Evolutionary conservation across 1,140 invertebrate genomes (phyloP), one percentile per base, ranked within the genome.

Genomic region (Portunus trituberculatus): DNA sequence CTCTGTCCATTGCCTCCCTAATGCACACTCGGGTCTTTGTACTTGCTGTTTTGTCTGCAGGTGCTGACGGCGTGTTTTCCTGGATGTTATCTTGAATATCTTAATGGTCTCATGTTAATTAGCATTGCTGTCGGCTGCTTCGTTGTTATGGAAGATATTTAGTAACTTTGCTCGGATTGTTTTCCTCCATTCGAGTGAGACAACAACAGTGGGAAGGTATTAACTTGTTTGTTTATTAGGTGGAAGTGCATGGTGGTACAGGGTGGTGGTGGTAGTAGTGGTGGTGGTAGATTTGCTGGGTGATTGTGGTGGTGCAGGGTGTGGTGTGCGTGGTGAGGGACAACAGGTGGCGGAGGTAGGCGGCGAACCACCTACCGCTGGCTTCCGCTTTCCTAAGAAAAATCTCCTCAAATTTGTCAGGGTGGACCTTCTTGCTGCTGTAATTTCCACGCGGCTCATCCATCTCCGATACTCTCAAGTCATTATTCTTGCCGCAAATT

Each of bases 381-480:
- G 84, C 84, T 39, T 32, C 84, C 84, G 84, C 39, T 46, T 87
- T 32, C 52, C 67, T 76, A 76, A 76, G 16, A 76, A 76, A 76
- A 76, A 76, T 76, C 67, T 59, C 52, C 52, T 76, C 67, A 76
- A n/a, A 76, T 76, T 25, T 76, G 67, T 76, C 67, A 76, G n/a
- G 67, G 12, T 76, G 20, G 20, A n/a, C n/a, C 67, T 59, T 76
- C 67, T 76, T 88, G 28, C 31, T 88, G 31, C 86, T 45, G 86
- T 88, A 46, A 76, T 76, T 76, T 76, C 67, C 67, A 91, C 89
- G n/a, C 48, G 14, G 28, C 46, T 91, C 46, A 59, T 28, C 46
- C 89, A 91, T 91, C 39, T 91, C 32, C 32, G 39, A 87, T 87
- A 76, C 67, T 39, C 31, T 87, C 84, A 32, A 39, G 31, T 87